Conservation (phyloP, 2,797 vertebrate species). For the Cottoperca gobio region DNA sequence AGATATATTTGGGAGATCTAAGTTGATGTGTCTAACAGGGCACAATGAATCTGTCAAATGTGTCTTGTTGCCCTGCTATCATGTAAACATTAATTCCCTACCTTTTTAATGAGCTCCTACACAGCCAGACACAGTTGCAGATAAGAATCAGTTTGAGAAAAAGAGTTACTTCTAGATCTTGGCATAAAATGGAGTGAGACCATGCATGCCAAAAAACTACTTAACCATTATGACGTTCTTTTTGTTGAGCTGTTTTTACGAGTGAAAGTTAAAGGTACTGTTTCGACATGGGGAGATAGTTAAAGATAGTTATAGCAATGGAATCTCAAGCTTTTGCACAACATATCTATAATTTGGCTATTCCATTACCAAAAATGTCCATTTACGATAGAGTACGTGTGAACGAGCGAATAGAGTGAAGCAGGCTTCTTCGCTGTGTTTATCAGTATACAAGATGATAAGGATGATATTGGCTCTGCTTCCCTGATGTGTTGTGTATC, state of each 20-base stretch:
- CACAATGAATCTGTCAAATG: slow-evolving; percentile 57
- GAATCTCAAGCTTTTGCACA: neutral
- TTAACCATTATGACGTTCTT: neutral
- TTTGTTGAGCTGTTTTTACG: neutral
- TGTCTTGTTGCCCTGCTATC: slow-evolving; percentile 30
- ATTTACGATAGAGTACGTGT: neutral
- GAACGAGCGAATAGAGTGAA: neutral
- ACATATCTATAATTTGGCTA: neutral
- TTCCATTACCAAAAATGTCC: neutral
- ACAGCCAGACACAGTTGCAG: slow-evolving; percentile 39
- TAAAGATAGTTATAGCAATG: neutral
- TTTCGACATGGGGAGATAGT: neutral
- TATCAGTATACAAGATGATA: slow-evolving; percentile 21
- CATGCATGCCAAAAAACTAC: neutral
- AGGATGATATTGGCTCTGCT: slow-evolving; percentile 35
- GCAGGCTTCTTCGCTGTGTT: slow-evolving; percentile 1
- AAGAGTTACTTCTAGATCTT: slow-evolving; percentile 23
- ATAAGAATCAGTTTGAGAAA: slow-evolving; percentile 15
- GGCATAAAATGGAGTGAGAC: slow-evolving; percentile 12
- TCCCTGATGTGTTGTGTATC: slow-evolving; percentile 36
- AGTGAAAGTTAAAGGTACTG: neutral
- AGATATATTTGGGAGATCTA: slow-evolving; percentile 40
- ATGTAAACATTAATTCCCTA: slow-evolving; percentile 33
- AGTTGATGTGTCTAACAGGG: slow-evolving; percentile 55
- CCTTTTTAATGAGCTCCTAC: slow-evolving; percentile 57